phyloP scores from a whole-genome alignment of 2,113 vertebrate species.

The Hepsetus odoe region DNA sequence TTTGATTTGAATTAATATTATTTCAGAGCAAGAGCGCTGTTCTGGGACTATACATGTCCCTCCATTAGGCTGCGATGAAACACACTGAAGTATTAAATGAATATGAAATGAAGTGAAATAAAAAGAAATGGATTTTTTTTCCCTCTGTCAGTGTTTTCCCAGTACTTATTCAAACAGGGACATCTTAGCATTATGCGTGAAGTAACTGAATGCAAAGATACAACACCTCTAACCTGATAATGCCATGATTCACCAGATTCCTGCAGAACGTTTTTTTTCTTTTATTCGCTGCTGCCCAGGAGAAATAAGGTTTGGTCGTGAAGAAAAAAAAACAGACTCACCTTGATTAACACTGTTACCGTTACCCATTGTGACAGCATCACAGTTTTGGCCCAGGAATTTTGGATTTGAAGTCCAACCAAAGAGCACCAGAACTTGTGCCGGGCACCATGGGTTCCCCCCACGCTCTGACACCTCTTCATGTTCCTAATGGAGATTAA shows the following conservation, averaged over 20 bases:
- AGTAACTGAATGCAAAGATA: conserved; percentile 17
- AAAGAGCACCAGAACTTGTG: not conserved
- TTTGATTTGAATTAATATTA: conserved; percentile 47
- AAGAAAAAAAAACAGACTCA: not conserved
- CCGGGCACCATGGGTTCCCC: conserved; percentile 1
- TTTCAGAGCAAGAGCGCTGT: conserved; percentile 11
- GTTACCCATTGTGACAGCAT: not conserved
- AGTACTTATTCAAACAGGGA: conserved; percentile 10
- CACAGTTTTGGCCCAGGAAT: not conserved
- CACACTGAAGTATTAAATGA: conserved; percentile 40
- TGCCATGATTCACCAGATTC: not conserved
- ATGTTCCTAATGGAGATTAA: conserved; percentile 51
- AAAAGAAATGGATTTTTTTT: conserved; percentile 11
- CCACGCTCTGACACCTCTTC: conserved; percentile 30
- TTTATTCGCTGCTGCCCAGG: not conserved
- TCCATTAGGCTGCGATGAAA: conserved; percentile 47
- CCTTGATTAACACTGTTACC: not conserved
- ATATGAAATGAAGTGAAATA: conserved; percentile 43
- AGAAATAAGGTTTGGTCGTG: not conserved
- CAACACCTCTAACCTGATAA: conserved; percentile 37
- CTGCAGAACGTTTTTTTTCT: not conserved
- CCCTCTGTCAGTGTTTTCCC: not conserved
- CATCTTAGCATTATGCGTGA: not conserved
- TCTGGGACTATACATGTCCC: conserved; percentile 33
- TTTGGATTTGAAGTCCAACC: not conserved